Evolutionary conservation across 2,113 vertebrate species (phyloP).

Genomic region (Lepisosteus osseus): DNA sequence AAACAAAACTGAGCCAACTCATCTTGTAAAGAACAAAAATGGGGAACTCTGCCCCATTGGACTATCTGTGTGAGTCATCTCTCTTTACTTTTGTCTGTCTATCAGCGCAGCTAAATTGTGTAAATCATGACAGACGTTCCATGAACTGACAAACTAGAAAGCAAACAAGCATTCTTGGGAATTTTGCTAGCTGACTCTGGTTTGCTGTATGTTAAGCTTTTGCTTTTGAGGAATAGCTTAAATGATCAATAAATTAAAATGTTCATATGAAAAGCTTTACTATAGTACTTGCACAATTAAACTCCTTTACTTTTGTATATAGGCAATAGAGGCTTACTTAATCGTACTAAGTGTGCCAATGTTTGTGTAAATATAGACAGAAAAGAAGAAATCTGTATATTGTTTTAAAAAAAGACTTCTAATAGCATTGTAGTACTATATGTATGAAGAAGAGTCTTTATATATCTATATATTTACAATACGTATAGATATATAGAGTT

Average conservation of each 20-base stretch:
- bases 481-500: conserved; percentile 1
- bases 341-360: neutral
- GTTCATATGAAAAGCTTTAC: conserved; percentile 24
- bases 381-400: conserved; percentile 10
- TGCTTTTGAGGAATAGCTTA: conserved; percentile 8
- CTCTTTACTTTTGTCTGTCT: neutral
- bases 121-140: neutral
- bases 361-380: conserved; percentile 5
- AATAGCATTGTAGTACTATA: conserved; percentile 1
- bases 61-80: neutral
- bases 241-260: neutral
- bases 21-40: too few species aligned
- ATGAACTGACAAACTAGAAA: too few species aligned
- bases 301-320: conserved; percentile 6
- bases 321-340: conserved; percentile 4
- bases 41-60: too few species aligned
- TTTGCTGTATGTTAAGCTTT: neutral
- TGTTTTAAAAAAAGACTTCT: neutral
- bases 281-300: conserved; percentile 17
- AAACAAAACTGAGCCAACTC: too few species aligned
- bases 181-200: neutral
- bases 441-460: neutral
- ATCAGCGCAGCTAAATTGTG: neutral
- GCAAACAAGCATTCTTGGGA: neutral
- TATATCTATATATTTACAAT: neutral